Evolutionary conservation across 2,797 vertebrate species (phyloP).

Genomic region (Tapirus indicus): DNA sequence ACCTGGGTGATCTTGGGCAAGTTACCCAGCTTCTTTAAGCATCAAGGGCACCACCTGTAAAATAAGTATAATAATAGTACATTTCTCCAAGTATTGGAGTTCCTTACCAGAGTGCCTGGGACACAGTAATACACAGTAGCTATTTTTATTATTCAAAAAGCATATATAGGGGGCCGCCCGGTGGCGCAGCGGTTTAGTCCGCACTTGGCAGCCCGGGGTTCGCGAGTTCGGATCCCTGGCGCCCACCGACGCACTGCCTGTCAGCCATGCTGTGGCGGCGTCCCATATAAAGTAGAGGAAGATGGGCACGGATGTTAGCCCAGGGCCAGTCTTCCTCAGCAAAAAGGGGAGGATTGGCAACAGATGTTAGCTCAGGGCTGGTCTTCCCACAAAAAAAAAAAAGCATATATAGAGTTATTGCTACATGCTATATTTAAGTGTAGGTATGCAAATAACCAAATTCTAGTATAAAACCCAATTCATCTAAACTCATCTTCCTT

Average conservation of each 20-base stretch:
- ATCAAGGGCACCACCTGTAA: not conserved
- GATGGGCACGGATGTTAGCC: no score
- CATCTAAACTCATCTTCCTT: not conserved
- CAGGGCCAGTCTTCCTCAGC: no score
- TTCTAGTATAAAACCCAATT: not conserved
- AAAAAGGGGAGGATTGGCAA: no score
- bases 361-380: no score
- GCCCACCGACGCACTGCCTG: no score
- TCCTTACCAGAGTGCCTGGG: not conserved
- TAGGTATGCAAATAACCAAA: not conserved
- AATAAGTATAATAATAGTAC: not conserved
- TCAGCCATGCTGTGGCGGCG: no score
- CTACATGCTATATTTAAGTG: not conserved
- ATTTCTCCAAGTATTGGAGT: not conserved
- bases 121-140: not conserved
- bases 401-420: not conserved
- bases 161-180: no score
- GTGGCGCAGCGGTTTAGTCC: no score
- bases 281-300: no score
- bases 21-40: not conserved
- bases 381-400: no score
- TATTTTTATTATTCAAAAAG: not conserved
- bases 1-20: not conserved
- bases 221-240: no score
- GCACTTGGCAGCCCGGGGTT: no score